phyloP scores from a whole-genome alignment of 1,140 invertebrate species.

The Cyclina sinensis region DNA sequence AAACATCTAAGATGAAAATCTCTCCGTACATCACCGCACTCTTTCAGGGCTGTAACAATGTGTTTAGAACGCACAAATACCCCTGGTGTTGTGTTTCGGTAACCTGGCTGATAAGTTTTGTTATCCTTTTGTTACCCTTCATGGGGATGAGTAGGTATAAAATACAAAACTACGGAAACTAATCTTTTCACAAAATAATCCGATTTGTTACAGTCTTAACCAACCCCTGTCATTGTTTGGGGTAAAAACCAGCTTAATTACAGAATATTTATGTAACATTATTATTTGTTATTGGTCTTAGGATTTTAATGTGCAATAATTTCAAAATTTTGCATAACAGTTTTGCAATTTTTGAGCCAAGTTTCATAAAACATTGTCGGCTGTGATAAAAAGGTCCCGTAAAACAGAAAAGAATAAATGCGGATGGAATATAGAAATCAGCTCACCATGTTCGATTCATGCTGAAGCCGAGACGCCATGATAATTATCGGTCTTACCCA shows the following conservation, averaged over 20 bases:
- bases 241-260: neutral
- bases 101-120: constrained; percentile 28
- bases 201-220: neutral
- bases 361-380: too few species aligned
- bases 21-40: neutral
- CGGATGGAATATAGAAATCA: too few species aligned
- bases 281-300: neutral
- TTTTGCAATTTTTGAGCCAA: too few species aligned
- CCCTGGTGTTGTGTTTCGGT: constrained; percentile 3
- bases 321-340: too few species aligned
- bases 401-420: too few species aligned
- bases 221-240: neutral
- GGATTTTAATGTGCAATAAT: too few species aligned
- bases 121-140: constrained; percentile 7
- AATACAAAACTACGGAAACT: neutral
- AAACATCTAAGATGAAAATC: constrained; percentile 12
- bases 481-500: too few species aligned
- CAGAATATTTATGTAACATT: neutral
- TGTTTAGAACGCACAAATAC: neutral
- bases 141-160: constrained; percentile 33
- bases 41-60: constrained; percentile 10
- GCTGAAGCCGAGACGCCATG: too few species aligned
- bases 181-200: constrained; percentile 8
- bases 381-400: too few species aligned
- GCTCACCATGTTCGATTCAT: too few species aligned